Evolutionary conservation across 1,140 invertebrate genomes (phyloP), one percentile per base, ranked within the genome.

Genomic region (Panagrolaimus sp.): DNA sequence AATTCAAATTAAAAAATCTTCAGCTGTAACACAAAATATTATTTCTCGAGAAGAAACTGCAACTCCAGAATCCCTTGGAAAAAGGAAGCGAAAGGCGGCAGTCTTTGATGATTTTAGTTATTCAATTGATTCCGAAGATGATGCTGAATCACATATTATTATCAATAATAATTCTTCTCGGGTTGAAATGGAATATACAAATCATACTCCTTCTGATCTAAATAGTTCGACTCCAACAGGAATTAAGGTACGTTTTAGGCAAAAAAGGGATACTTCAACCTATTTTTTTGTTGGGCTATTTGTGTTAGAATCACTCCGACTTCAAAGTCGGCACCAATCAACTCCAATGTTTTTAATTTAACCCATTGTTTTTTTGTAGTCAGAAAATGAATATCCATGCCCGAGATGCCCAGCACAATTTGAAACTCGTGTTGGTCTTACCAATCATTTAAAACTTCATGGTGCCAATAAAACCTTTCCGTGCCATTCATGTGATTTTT

Each of bases 401-500:
- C 17, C 70, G 1, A 44, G 65, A 32, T 75, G 73, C 63, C 73
- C 73, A 14, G 73, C 71, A 32, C 24, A 72, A 21, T 73, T 72
- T 73, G 71, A 73, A 12, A 71, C 73, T 9, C 73, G 73, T 8
- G 74, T 76, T 17, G 73, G 73, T 7, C 64, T 75, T n/a, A 76
- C 73, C n/a, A 75, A 75, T 38, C 73, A 75, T 63, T 26, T 75
- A 32, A 75, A 75, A 47, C 46, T 75, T 28, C 73, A 75, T 43
- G 73, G 73, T 7, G 67, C 73, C 4, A 55, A 64, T 7, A 71
- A 73, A 47, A 45, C 32, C 1, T 63, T 73, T 17, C 55, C 68
- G 1, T 75, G 73, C 21, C 71, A 76, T 12, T 26, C 46, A 15
- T 75, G 73, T 43, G 73, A 75, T 47, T 75, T 75, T 28, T 73